Conservation (phyloP, 2,888 invertebrate species). For the Hermodice carunculata region DNA sequence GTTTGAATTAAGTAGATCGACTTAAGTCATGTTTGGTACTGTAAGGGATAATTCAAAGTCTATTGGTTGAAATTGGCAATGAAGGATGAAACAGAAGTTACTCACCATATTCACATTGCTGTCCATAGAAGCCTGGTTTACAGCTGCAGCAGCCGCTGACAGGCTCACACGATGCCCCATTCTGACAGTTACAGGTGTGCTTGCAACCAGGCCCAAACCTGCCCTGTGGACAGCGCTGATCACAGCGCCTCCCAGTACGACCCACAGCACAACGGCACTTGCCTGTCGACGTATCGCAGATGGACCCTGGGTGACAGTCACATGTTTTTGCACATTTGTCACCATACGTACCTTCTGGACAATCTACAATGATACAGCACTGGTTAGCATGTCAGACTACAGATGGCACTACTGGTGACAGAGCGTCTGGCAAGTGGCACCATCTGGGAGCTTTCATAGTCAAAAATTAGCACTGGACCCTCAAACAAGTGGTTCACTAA, state of each 20-base stretch:
- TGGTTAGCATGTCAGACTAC: too few species aligned
- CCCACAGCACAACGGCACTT: constrained; percentile 66
- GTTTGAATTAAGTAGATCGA: too few species aligned
- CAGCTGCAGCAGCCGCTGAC: constrained; percentile 71
- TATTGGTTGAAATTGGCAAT: too few species aligned
- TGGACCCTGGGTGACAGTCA: constrained; percentile 67
- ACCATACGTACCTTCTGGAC: constrained; percentile 14
- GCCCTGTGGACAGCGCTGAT: constrained; percentile 44
- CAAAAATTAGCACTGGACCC: too few species aligned
- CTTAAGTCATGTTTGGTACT: too few species aligned
- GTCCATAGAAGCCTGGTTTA: constrained; percentile 63
- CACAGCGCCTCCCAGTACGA: constrained; percentile 46
- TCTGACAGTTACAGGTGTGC: constrained; percentile 59
- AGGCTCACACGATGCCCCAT: constrained; percentile 64
- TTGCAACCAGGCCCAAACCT: constrained; percentile 63
- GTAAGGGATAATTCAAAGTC: too few species aligned
- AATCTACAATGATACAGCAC: constrained; percentile 19
- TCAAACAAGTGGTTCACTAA: too few species aligned
- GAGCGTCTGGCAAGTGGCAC: too few species aligned
- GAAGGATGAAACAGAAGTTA: too few species aligned
- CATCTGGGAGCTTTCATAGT: too few species aligned
- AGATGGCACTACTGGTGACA: too few species aligned
- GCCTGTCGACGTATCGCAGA: constrained; percentile 65
- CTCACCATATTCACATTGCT: constrained; percentile 56
- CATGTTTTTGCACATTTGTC: constrained; percentile 69